Conservation (phyloP, 1,140 invertebrate species). For the Subanguina moxae region DNA sequence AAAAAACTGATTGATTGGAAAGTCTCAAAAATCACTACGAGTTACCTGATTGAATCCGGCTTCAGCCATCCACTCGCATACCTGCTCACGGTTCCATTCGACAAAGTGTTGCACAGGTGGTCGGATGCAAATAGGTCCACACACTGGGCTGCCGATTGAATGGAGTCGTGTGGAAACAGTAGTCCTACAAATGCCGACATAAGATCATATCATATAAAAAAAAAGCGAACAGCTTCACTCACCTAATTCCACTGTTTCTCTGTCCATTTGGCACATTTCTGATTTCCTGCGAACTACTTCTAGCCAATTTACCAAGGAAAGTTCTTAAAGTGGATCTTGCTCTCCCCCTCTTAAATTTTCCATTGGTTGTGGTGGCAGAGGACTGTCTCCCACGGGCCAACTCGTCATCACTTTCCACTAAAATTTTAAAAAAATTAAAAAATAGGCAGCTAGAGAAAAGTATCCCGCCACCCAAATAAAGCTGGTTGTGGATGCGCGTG, state of each 20-base stretch:
- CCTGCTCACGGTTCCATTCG: slow-evolving; percentile 76
- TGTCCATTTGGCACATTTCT: slow-evolving; percentile 55
- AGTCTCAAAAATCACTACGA: too few species aligned
- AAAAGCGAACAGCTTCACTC: not conserved
- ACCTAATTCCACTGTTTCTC: slow-evolving; percentile 10
- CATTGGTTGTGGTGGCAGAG: slow-evolving; percentile 21
- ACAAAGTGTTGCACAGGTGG: slow-evolving; percentile 61
- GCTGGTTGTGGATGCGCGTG: too few species aligned
- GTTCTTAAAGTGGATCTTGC: slow-evolving; percentile 50
- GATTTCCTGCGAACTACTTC: slow-evolving; percentile 70
- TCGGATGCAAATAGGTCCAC: slow-evolving; percentile 31
- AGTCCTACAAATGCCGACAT: slow-evolving; percentile 58
- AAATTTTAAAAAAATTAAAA: slow-evolving; percentile 13
- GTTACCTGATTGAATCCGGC: slow-evolving; percentile 72
- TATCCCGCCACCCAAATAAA: too few species aligned
- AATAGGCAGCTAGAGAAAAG: not conserved
- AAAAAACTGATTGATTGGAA: too few species aligned
- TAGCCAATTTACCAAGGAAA: slow-evolving; percentile 64
- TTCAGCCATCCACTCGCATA: slow-evolving; percentile 80
- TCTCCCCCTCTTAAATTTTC: slow-evolving; percentile 51
- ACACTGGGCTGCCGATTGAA: slow-evolving; percentile 2
- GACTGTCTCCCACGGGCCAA: slow-evolving; percentile 31
- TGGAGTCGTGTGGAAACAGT: slow-evolving; percentile 62
- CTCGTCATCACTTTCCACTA: slow-evolving; percentile 56
- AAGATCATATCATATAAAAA: not conserved